Percentiles rank a stretch among this genome's conserved stretches.
phyloP scores from a whole-genome alignment of 2,113 vertebrate genomes.

The Otolemur garnettii region DNA sequence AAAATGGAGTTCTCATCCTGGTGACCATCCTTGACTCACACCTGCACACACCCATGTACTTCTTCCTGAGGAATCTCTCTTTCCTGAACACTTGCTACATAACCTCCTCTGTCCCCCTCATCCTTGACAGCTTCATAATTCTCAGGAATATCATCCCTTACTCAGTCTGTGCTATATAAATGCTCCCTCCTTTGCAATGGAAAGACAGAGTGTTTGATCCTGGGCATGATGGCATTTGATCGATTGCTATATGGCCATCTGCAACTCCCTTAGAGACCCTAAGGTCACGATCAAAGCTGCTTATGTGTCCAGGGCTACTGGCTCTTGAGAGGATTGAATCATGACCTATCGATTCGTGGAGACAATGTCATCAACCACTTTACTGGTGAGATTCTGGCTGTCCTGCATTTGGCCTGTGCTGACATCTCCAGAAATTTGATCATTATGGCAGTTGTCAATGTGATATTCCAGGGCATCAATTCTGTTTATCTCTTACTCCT shows the following conservation, averaged over 20 bases:
- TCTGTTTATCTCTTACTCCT: slow-evolving; percentile 57
- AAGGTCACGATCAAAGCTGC: slow-evolving; percentile 58
- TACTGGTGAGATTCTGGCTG: slow-evolving; percentile 71
- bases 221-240: slow-evolving; percentile 70
- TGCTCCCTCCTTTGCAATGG: slow-evolving; percentile 75
- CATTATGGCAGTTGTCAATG: background rate
- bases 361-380: slow-evolving; percentile 74
- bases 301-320: background rate
- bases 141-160: slow-evolving; percentile 69
- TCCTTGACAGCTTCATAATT: slow-evolving; percentile 62
- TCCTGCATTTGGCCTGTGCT: slow-evolving; percentile 75
- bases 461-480: background rate
- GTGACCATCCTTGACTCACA: slow-evolving; percentile 27
- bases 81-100: slow-evolving; percentile 80
- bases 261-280: slow-evolving; percentile 18
- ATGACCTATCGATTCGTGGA: slow-evolving; percentile 65
- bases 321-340: slow-evolving; percentile 59
- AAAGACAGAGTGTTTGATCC: slow-evolving; percentile 67
- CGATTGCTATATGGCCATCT: slow-evolving; percentile 66
- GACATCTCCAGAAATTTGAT: slow-evolving; percentile 71
- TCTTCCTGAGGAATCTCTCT: slow-evolving; percentile 77
- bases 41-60: slow-evolving; percentile 75
- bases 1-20: slow-evolving; percentile 63
- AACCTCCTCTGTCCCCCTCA: slow-evolving; percentile 51
- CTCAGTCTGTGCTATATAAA: slow-evolving; percentile 55